These are phyloP conservation scores for Ascidia mentula DNA, from an alignment of 23 tunicate genomes.

Conservation along the genomic window DNA sequence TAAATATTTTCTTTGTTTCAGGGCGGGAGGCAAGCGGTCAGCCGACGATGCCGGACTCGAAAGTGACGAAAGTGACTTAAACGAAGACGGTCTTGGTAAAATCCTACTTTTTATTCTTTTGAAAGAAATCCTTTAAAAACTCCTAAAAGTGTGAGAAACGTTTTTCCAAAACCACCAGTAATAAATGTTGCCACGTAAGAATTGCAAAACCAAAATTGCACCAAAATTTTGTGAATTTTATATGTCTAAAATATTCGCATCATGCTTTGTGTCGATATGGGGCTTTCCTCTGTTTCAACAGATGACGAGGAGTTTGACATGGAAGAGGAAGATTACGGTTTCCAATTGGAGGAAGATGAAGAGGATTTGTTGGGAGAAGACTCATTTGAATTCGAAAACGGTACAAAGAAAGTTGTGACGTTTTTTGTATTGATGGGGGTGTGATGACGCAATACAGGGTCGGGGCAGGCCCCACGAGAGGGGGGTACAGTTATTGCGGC, in stretches of 20 bases:
- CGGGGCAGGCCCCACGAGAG: too few relatives aligned
- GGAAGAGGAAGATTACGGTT: constrained; percentile 33
- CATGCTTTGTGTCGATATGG: neutral
- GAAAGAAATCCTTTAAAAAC: neutral
- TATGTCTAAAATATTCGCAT: neutral
- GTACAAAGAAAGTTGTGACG: too few relatives aligned
- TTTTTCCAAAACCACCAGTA: neutral
- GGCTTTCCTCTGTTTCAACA: neutral
- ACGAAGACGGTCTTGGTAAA: constrained; percentile 18
- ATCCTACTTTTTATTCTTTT: neutral
- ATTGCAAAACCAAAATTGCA: neutral
- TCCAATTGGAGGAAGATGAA: constrained; percentile 38
- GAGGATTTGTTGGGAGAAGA: constrained; percentile 29
- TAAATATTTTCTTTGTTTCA: neutral
- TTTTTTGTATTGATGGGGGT: too few relatives aligned
- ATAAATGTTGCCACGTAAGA: neutral
- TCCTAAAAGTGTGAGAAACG: neutral
- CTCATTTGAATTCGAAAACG: constrained; percentile 10
- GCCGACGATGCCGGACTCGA: neutral
- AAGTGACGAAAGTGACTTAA: neutral
- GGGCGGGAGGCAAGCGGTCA: neutral
- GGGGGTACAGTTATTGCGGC: too few relatives aligned
- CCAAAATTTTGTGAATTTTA: neutral
- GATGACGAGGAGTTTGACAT: constrained; percentile 8
- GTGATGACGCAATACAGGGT: too few relatives aligned